These are phyloP conservation scores for Drosophila sp. DNA, from an alignment of 1,140 invertebrate genomes.

Conservation along the genomic window DNA sequence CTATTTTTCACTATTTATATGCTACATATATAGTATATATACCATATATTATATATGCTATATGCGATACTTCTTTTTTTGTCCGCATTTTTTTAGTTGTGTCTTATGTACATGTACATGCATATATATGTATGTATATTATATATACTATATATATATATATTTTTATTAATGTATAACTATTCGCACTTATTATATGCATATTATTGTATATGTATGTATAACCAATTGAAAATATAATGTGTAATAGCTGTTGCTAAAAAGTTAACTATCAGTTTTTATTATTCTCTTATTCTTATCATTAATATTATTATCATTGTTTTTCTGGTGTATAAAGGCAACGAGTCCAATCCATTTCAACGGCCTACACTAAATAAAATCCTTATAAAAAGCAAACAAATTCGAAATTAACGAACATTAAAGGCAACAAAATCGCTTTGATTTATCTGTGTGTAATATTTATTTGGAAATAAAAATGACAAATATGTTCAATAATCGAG, in stretches of 20 bases:
- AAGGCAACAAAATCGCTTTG: slow-evolving; percentile 44
- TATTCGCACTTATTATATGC: slow-evolving; percentile 72
- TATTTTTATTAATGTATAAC: slow-evolving; percentile 67
- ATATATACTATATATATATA: slow-evolving; percentile 53
- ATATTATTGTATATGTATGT: slow-evolving; percentile 68
- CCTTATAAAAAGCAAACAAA: too few relatives aligned
- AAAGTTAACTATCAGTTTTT: slow-evolving; percentile 67
- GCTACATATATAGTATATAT: slow-evolving; percentile 61
- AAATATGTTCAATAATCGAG: slow-evolving; percentile 58
- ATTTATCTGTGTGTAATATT: slow-evolving; percentile 72
- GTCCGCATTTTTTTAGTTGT: slow-evolving; percentile 66
- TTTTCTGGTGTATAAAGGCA: slow-evolving; percentile 20
- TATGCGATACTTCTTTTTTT: slow-evolving; percentile 57
- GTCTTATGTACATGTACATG: slow-evolving; percentile 41
- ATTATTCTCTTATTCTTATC: slow-evolving; percentile 38
- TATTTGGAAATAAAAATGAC: slow-evolving; percentile 68
- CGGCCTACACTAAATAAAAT: slow-evolving; percentile 10
- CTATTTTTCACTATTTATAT: slow-evolving; percentile 83
- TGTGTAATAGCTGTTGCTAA: slow-evolving; percentile 81
- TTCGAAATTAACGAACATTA: slow-evolving; percentile 20
- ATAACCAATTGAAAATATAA: slow-evolving; percentile 76
- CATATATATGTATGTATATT: slow-evolving; percentile 45
- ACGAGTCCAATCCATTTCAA: slow-evolving; percentile 1
- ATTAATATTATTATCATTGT: slow-evolving; percentile 41
- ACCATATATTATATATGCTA: slow-evolving; percentile 57